Evolutionary conservation across 1,140 invertebrate genomes (phyloP).

Genomic region (Drosophila athabasca): DNA sequence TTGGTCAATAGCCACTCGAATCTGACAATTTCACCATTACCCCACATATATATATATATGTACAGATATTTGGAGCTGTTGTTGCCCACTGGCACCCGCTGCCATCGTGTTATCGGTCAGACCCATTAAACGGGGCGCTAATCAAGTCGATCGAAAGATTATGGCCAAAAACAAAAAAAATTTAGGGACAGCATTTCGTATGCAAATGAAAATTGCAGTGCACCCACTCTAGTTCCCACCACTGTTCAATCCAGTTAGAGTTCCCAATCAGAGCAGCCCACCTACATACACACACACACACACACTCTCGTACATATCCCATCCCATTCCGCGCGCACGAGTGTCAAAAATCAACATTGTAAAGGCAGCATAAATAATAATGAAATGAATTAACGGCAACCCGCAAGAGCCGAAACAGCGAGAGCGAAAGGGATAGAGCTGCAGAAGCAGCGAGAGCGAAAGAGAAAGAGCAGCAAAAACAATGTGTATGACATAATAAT

Average conservation of each 20-base stretch:
- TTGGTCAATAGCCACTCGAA: slow-evolving; percentile 77
- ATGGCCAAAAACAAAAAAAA: slow-evolving; percentile 6
- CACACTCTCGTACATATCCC: background rate
- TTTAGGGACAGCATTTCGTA: slow-evolving; percentile 4
- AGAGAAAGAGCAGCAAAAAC: slow-evolving; percentile 36
- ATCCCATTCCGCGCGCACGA: slow-evolving; percentile 28
- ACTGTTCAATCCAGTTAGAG: slow-evolving; percentile 1
- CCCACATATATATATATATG: slow-evolving; percentile 59
- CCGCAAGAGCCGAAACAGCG: too few relatives aligned
- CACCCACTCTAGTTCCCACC: background rate
- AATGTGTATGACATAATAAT: slow-evolving; percentile 83
- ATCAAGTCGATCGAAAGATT: slow-evolving; percentile 48
- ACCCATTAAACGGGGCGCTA: slow-evolving; percentile 37
- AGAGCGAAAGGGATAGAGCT: slow-evolving; percentile 3
- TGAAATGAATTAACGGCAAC: slow-evolving; percentile 68
- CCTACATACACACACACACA: slow-evolving; percentile 38
- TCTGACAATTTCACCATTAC: slow-evolving; percentile 65
- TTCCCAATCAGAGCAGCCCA: slow-evolving; percentile 31
- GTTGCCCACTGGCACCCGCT: background rate
- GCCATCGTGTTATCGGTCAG: slow-evolving; percentile 55
- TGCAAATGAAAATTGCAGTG: slow-evolving; percentile 55
- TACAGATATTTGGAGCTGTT: slow-evolving; percentile 4
- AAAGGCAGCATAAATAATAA: slow-evolving; percentile 72
- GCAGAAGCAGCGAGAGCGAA: slow-evolving; percentile 15
- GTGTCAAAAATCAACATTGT: slow-evolving; percentile 72